A percentile compares a stretch with the other conserved stretches of the same genome.
phyloP scores from a whole-genome alignment of 2,113 vertebrate genomes.

The Propithecus coquereli region DNA sequence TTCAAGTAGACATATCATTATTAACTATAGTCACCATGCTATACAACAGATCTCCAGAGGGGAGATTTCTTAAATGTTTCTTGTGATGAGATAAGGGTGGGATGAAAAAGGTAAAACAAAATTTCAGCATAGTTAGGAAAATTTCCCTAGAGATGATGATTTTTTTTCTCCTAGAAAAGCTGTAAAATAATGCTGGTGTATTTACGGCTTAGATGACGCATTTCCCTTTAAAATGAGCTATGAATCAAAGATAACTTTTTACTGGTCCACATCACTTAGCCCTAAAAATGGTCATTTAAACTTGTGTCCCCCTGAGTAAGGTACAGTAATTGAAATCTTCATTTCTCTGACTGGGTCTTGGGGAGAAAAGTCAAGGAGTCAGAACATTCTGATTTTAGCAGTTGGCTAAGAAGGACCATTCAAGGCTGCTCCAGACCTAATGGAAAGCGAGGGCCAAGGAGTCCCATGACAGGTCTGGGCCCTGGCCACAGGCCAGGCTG shows the following conservation, averaged over 20 bases:
- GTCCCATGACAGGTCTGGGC: background rate
- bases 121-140: background rate
- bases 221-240: background rate
- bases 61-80: background rate
- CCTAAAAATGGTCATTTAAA: background rate
- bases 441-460: background rate
- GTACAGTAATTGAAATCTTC: background rate
- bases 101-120: background rate
- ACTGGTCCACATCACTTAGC: background rate
- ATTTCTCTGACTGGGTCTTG: background rate
- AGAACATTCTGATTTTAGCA: background rate
- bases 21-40: background rate
- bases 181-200: background rate
- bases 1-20: background rate
- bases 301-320: background rate
- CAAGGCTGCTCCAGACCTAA: background rate
- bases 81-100: background rate
- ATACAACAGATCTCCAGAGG: background rate
- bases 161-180: background rate
- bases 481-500: background rate
- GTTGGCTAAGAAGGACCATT: background rate
- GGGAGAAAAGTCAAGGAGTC: background rate
- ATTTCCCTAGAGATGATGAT: background rate
- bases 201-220: background rate
- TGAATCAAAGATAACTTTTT: background rate